Evolutionary conservation across 2,797 vertebrate species (phyloP), one percentile per base, ranked within the genome.

Genomic region (Lagocephalus sceleratus): DNA sequence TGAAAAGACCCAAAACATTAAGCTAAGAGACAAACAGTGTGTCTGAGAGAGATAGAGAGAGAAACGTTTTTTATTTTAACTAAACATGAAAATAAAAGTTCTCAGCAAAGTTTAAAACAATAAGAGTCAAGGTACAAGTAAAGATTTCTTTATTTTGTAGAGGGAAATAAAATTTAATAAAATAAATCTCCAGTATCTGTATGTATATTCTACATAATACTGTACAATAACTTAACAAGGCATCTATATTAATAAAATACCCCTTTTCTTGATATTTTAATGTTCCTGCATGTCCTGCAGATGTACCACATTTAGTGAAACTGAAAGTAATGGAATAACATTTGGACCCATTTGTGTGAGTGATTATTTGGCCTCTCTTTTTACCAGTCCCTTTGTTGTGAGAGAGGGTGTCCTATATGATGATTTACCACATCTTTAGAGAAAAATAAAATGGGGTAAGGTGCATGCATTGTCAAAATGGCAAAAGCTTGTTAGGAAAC

Each of bases 71-170:
- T 25, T 25, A 25, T 6, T 25, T 25, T 25, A 2, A 25, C 25
- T 25, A 25, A 25, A 25, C 5, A 25, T 25, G 25, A 6, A 25
- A 25, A 8, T 29, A 29, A 29, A 29, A 7, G 10, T 29, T 29
- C 5, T 29, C 29, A 29, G 9, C 11, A 3, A 2, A 29, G 15
- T 19, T 42, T 19, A 42, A 42, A 17, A 42, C 3, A 42, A 42
- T 6, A 42, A 5, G 19, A 17, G 12, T 14, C 32, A 14, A 35
- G 3, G 9, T 35, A 35, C 3, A 42, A 9, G 19, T 19, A 3
- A 10, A 43, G 16, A 43, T 43, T 43, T 35, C 42, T 77, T 75
- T 73, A 76, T 73, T 78, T 63, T 6, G 35, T 64, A 26, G 54
- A 5, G 3, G 17, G 20, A 39, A 22, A 3, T 19, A 25, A 20